These are phyloP conservation scores for Nectonema munidae DNA, from an alignment of 2,888 invertebrate genomes.

Conservation along the genomic window DNA sequence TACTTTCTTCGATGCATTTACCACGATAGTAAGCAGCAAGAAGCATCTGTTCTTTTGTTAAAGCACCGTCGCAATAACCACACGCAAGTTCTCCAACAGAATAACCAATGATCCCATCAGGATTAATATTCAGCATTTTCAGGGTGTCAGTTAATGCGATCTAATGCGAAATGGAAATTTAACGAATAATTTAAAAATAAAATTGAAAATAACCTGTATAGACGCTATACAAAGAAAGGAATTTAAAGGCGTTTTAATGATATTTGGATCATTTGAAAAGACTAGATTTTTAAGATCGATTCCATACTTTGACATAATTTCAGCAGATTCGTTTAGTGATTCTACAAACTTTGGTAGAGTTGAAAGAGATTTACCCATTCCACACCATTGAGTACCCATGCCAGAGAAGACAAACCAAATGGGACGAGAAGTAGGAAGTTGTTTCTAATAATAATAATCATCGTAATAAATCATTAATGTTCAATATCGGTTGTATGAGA, in stretches of 20 bases:
- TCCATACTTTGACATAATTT: conserved; percentile 40
- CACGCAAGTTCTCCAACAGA: conserved; percentile 67
- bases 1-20: conserved; percentile 41
- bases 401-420: conserved; percentile 83
- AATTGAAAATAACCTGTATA: conserved; percentile 34
- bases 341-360: background rate
- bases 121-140: conserved; percentile 36
- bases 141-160: conserved; percentile 70
- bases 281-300: conserved; percentile 49
- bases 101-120: conserved; percentile 81
- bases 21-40: conserved; percentile 74
- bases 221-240: conserved; percentile 76
- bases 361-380: conserved; percentile 36
- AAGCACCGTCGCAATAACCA: conserved; percentile 74
- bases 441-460: conserved; percentile 8
- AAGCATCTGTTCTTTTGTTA: conserved; percentile 68
- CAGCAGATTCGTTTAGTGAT: conserved; percentile 19
- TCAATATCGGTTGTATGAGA: background rate
- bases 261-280: conserved; percentile 22
- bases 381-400: conserved; percentile 90
- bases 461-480: background rate
- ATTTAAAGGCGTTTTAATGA: conserved; percentile 37
- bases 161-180: conserved; percentile 21
- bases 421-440: conserved; percentile 23
- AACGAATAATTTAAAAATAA: background rate